phyloP scores from a whole-genome alignment of 2,888 invertebrate genomes.

The Tuta absoluta region DNA sequence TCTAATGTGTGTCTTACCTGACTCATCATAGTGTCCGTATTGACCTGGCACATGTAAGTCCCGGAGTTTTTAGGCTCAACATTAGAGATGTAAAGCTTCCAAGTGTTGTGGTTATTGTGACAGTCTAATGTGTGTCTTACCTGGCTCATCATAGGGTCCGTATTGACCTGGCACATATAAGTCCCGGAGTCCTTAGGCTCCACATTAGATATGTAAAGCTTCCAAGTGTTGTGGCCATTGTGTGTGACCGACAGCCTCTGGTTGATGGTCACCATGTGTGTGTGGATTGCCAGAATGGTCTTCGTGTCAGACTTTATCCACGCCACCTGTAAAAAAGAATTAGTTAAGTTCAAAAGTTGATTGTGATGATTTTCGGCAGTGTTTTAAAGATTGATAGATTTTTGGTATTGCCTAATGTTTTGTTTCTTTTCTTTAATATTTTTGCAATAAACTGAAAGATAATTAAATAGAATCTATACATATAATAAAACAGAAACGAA shows the following conservation, averaged over 20 bases:
- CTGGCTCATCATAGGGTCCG: constrained; percentile 94
- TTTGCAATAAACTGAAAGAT: no score
- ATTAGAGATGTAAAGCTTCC: constrained; percentile 94
- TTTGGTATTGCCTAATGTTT: no score
- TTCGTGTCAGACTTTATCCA: constrained; percentile 96
- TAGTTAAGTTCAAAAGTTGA: background rate
- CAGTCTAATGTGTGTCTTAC: constrained; percentile 70
- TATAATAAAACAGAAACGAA: no score
- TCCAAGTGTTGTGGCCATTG: constrained; percentile 97
- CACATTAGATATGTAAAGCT: constrained; percentile 92
- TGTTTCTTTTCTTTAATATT: no score
- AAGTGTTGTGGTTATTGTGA: constrained; percentile 95
- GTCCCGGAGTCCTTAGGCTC: constrained; percentile 94
- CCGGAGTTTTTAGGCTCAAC: constrained; percentile 95
- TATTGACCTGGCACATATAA: constrained; percentile 97
- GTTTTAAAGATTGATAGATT: no score
- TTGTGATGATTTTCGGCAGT: no score
- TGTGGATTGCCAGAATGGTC: constrained; percentile 93
- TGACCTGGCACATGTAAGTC: constrained; percentile 96
- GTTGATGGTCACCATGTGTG: constrained; percentile 93
- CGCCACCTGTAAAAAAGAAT: constrained; percentile 84
- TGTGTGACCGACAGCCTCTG: constrained; percentile 91
- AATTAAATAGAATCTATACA: no score
- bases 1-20: constrained; percentile 81
- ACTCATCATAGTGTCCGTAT: constrained; percentile 94